These are phyloP conservation scores for Anodontia alba DNA, from an alignment of 2,888 invertebrate species.

Conservation along the genomic window DNA sequence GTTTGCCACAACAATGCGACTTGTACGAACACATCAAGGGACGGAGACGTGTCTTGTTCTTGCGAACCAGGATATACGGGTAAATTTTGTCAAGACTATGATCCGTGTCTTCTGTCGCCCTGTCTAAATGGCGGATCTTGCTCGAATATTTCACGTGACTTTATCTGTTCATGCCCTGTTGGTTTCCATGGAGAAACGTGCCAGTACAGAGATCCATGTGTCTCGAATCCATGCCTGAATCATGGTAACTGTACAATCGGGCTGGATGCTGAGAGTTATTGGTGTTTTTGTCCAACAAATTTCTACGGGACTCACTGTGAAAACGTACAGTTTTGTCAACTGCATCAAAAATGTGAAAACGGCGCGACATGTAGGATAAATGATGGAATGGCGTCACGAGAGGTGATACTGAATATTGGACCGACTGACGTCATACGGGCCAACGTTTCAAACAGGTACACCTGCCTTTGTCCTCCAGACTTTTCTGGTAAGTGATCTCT, in stretches of 20 bases:
- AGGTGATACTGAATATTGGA: constrained; percentile 26
- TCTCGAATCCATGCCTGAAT: constrained; percentile 65
- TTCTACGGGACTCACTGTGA: constrained; percentile 94
- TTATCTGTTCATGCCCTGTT: constrained; percentile 61
- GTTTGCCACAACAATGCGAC: constrained; percentile 73
- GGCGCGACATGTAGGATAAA: constrained; percentile 50
- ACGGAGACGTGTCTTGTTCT: constrained; percentile 57
- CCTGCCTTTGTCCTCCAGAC: constrained; percentile 61
- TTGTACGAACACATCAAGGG: constrained; percentile 66
- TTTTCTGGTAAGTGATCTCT: constrained; percentile 62
- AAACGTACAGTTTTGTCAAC: constrained; percentile 76
- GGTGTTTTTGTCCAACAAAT: constrained; percentile 93
- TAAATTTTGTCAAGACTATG: constrained; percentile 65
- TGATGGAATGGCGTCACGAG: constrained; percentile 30
- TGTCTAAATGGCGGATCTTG: constrained; percentile 76
- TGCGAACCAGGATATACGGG: constrained; percentile 71
- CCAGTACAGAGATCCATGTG: constrained; percentile 67
- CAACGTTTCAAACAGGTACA: constrained; percentile 56
- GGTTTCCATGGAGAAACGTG: constrained; percentile 68
- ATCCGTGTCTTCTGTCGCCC: constrained; percentile 67
- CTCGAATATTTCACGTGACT: constrained; percentile 54
- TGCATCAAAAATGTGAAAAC: constrained; percentile 59
- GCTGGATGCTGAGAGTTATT: constrained; percentile 87
- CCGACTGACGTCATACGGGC: constrained; percentile 28
- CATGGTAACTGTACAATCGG: constrained; percentile 61